Conservation (phyloP, 2,113 vertebrate species). For the Dromaius novaehollandiae region DNA sequence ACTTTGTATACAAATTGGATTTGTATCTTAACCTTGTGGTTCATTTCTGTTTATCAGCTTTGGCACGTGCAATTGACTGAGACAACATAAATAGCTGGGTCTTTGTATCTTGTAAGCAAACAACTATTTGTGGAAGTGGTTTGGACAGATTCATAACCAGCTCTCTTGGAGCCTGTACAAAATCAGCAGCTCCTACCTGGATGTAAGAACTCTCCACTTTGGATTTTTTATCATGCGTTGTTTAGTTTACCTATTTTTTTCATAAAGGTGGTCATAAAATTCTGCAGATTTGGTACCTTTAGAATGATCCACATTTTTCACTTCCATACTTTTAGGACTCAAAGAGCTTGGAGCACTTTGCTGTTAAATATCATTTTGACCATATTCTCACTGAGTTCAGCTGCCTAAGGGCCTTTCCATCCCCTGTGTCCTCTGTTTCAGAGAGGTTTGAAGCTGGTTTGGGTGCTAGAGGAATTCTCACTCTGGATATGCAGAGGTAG, state of each 20-base stretch:
- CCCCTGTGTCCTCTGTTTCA: not conserved
- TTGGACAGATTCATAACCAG: not conserved
- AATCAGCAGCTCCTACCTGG: not conserved
- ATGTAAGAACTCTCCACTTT: not conserved
- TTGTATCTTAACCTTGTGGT: not conserved
- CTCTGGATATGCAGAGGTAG: not conserved
- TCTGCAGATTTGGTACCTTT: not conserved
- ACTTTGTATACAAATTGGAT: not conserved
- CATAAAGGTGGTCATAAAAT: not conserved
- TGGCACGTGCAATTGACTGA: not conserved
- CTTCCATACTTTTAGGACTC: not conserved
- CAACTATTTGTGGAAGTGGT: not conserved
- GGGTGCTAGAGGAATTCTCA: not conserved
- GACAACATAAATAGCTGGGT: not conserved
- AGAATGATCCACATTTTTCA: not conserved
- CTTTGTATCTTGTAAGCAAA: not conserved
- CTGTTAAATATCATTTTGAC: not conserved
- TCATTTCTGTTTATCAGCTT: not conserved
- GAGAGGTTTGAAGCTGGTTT: not conserved
- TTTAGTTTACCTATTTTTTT: not conserved
- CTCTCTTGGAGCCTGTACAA: not conserved
- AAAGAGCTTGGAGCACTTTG: not conserved
- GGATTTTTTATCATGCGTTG: not conserved
- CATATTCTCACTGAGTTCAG: not conserved
- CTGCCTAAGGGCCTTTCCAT: accelerated